A percentile compares a stretch with the other conserved stretches of the same genome.
These are phyloP conservation scores for Tetragonisca angustula DNA, from an alignment of 2,888 invertebrate genomes.

Conservation along the genomic window DNA sequence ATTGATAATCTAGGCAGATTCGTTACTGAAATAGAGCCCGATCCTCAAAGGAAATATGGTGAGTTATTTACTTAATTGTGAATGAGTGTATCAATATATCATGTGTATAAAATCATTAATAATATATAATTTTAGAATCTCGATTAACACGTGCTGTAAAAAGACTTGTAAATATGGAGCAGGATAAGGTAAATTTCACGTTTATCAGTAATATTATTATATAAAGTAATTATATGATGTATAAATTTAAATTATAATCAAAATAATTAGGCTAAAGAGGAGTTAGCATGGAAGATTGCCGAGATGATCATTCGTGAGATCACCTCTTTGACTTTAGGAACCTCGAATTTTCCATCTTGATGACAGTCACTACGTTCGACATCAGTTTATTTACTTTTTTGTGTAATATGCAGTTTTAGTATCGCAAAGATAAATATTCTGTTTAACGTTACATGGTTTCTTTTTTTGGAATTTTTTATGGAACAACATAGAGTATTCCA, in stretches of 20 bases:
- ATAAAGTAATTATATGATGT: background rate
- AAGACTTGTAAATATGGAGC: conserved; percentile 92
- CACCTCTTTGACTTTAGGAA: conserved; percentile 91
- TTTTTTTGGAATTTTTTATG: conserved; percentile 11
- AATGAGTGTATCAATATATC: background rate
- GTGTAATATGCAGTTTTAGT: conserved; percentile 29
- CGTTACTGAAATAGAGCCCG: conserved; percentile 94
- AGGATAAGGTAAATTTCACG: conserved; percentile 88
- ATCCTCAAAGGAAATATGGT: conserved; percentile 87
- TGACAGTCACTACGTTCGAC: conserved; percentile 46
- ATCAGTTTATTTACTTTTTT: conserved; percentile 39
- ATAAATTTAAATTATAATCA: conserved; percentile 16
- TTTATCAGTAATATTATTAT: conserved; percentile 4
- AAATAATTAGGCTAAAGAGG: conserved; percentile 90
- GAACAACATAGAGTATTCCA: conserved; percentile 51
- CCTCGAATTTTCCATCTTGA: conserved; percentile 78
- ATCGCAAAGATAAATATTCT: conserved; percentile 43
- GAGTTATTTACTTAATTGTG: conserved; percentile 49
- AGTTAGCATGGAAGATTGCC: conserved; percentile 98
- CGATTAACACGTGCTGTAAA: conserved; percentile 88
- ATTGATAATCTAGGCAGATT: conserved; percentile 95
- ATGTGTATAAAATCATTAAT: background rate
- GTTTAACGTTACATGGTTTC: conserved; percentile 22
- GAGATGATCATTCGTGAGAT: conserved; percentile 98
- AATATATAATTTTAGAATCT: conserved; percentile 79